phyloP scores from a whole-genome alignment of 2,113 vertebrate genomes.

The Psilopogon haemacephalus region DNA sequence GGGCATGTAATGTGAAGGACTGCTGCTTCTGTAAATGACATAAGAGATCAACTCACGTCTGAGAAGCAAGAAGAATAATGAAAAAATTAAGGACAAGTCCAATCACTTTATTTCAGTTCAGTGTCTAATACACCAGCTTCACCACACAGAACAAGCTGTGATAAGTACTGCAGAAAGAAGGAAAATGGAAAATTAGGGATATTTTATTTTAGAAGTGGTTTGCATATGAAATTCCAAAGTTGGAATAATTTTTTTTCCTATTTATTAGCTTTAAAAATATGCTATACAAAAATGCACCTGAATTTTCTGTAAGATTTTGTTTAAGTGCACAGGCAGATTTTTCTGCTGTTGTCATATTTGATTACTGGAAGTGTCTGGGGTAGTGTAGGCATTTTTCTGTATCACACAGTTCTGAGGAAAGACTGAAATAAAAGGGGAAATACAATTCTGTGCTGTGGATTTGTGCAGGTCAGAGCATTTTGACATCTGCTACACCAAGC shows the following conservation, averaged over 20 bases:
- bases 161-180: background rate
- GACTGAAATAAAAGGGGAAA: background rate
- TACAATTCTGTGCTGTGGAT: background rate
- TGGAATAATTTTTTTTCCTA: background rate
- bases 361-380: background rate
- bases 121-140: background rate
- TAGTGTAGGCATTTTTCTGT: background rate
- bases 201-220: constrained; percentile 4
- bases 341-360: background rate
- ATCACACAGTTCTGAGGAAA: background rate
- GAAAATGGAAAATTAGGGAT: background rate
- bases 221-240: background rate
- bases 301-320: background rate
- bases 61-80: background rate
- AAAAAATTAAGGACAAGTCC: background rate
- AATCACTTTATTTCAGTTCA: background rate
- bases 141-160: background rate
- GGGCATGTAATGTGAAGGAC: background rate
- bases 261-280: background rate
- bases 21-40: background rate
- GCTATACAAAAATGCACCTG: background rate
- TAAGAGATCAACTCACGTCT: background rate
- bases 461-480: background rate
- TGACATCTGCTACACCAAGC: background rate
- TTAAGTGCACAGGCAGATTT: background rate